A percentile compares a stretch with the other conserved stretches of the same genome.
phyloP scores from a whole-genome alignment of 2,888 invertebrate genomes.

The Drosophila pseudotakahashii region DNA sequence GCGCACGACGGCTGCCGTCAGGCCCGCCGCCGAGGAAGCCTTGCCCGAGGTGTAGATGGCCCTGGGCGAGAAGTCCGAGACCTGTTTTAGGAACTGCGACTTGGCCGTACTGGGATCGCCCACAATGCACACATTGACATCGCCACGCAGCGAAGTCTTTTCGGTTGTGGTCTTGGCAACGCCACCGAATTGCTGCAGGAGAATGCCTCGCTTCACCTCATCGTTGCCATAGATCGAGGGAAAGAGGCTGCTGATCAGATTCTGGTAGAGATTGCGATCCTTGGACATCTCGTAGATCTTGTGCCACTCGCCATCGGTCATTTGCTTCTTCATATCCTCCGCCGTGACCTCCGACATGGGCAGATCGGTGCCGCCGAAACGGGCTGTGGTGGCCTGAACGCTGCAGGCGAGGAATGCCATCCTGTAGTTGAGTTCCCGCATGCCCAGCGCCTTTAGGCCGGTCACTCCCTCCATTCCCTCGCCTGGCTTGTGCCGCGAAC shows the following conservation, averaged over 20 bases:
- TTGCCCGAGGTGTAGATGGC: constrained; percentile 99
- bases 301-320: constrained; percentile 97
- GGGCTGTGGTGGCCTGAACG: constrained; percentile 93
- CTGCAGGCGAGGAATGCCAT: constrained; percentile 98
- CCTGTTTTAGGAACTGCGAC: constrained; percentile 97
- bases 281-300: constrained; percentile 98
- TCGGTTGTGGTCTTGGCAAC: constrained; percentile 97
- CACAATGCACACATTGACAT: constrained; percentile 98
- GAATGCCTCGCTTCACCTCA: constrained; percentile 95
- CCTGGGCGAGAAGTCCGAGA: constrained; percentile 96
- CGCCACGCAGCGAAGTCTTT: constrained; percentile 96
- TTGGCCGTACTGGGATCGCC: constrained; percentile 99
- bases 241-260: constrained; percentile 95
- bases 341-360: constrained; percentile 95
- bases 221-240: constrained; percentile 98
- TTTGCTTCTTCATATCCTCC: constrained; percentile 96
- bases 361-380: constrained; percentile 94
- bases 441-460: constrained; percentile 92
- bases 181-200: constrained; percentile 98
- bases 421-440: constrained; percentile 92
- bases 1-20: constrained; percentile 98
- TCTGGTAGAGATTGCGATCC: constrained; percentile 94
- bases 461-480: constrained; percentile 93
- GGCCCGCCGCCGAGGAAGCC: constrained; percentile 98
- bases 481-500: constrained; percentile 89